phyloP scores from a whole-genome alignment of 2,113 vertebrate species.

The Lepus europaeus region DNA sequence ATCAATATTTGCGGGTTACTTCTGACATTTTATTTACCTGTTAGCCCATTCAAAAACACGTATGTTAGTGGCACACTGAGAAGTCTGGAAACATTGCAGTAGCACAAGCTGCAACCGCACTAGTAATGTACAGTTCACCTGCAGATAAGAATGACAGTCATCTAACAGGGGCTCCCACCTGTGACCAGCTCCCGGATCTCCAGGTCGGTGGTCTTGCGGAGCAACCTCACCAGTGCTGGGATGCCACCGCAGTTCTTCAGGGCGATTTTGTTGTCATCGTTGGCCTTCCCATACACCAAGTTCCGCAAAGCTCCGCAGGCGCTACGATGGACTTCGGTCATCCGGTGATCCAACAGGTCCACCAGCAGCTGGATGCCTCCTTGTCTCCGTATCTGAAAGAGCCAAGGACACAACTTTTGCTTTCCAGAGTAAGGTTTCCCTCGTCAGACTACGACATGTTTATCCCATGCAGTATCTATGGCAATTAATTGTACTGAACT shows the following conservation, averaged over 20 bases:
- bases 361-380: slow-evolving; percentile 98
- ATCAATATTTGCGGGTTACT: rapidly evolving
- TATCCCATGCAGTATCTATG: not conserved
- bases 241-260: slow-evolving; percentile 99
- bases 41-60: not conserved
- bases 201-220: slow-evolving; percentile 97
- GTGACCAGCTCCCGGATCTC: slow-evolving; percentile 99
- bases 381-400: slow-evolving; percentile 96
- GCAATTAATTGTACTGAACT: not conserved
- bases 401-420: slow-evolving; percentile 62
- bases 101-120: not conserved
- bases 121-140: rapidly evolving
- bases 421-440: not conserved
- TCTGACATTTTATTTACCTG: not conserved
- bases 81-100: not conserved
- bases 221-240: slow-evolving; percentile 96
- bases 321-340: slow-evolving; percentile 98
- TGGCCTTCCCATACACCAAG: slow-evolving; percentile 98
- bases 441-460: not conserved
- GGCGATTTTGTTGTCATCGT: slow-evolving; percentile 98
- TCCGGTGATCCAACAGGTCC: slow-evolving; percentile 97
- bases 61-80: rapidly evolving
- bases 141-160: no score
- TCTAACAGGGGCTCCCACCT: slow-evolving; percentile 88
- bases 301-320: slow-evolving; percentile 98